Percentiles rank a stretch among this genome's conserved stretches.
phyloP scores from a whole-genome alignment of 2,113 vertebrate species.

The Herpetotheres cachinnans region DNA sequence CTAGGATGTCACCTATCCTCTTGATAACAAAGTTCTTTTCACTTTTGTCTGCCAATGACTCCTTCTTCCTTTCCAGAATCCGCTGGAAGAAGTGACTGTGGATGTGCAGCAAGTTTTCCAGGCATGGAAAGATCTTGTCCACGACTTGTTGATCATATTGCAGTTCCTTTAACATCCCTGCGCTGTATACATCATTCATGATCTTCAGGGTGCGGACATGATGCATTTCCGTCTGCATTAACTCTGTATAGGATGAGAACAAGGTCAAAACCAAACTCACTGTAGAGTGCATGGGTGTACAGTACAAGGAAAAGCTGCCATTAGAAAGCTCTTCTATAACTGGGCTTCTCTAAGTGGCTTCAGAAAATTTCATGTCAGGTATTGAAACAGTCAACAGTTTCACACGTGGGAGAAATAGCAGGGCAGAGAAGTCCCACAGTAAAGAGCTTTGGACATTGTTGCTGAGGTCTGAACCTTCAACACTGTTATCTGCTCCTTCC shows the following conservation, averaged over 20 bases:
- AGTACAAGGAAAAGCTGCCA: background rate
- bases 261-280: background rate
- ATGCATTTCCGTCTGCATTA: constrained; percentile 98
- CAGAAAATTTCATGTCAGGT: background rate
- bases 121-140: constrained; percentile 89
- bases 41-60: constrained; percentile 74
- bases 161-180: constrained; percentile 87
- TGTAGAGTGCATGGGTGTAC: background rate
- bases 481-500: background rate
- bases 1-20: constrained; percentile 89
- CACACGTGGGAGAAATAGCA: fast-evolving
- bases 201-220: constrained; percentile 94
- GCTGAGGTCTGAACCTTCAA: background rate
- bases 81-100: constrained; percentile 88
- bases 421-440: background rate
- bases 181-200: constrained; percentile 92
- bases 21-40: constrained; percentile 85
- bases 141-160: constrained; percentile 83
- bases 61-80: constrained; percentile 90
- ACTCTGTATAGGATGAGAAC: constrained; percentile 70
- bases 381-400: background rate
- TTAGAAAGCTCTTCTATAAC: background rate
- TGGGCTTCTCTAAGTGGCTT: background rate
- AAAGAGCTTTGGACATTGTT: background rate
- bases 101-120: constrained; percentile 89